These are phyloP conservation scores for Heliconius aoede DNA, from an alignment of 2,888 invertebrate genomes.

Conservation along the genomic window DNA sequence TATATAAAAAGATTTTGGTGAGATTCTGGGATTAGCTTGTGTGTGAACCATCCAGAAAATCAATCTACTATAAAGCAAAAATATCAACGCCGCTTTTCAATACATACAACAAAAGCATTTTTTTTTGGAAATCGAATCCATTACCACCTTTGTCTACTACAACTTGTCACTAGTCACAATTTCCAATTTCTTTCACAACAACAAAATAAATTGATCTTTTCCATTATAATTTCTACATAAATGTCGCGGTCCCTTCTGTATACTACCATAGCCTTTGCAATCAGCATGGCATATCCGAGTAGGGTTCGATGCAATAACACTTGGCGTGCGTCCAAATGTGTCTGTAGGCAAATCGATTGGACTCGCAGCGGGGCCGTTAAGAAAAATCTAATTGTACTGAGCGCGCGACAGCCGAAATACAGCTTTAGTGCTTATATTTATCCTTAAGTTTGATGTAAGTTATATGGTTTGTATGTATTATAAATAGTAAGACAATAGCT, in stretches of 20 bases:
- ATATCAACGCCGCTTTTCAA: too few relatives aligned
- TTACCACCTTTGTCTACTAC: not conserved
- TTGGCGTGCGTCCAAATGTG: conserved; percentile 75
- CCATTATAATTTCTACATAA: conserved; percentile 15
- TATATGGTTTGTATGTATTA: too few relatives aligned
- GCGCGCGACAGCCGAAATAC: conserved; percentile 19
- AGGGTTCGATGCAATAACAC: conserved; percentile 70
- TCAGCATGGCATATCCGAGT: conserved; percentile 51
- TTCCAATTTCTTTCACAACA: not conserved
- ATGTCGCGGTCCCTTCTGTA: conserved; percentile 40
- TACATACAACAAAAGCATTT: too few relatives aligned
- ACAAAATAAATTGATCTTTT: not conserved
- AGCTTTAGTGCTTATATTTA: conserved; percentile 3
- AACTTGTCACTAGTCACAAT: not conserved
- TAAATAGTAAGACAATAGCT: too few relatives aligned
- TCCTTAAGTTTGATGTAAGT: not conserved
- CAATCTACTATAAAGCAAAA: too few relatives aligned
- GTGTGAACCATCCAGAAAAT: too few relatives aligned
- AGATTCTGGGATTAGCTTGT: not conserved
- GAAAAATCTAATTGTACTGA: conserved; percentile 51
- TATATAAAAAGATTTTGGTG: not conserved
- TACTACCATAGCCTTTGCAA: conserved; percentile 57
- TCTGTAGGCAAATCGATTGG: conserved; percentile 74
- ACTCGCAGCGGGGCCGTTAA: conserved; percentile 49
- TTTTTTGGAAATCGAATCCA: not conserved